These are phyloP conservation scores for Hemithea aestivaria DNA, from an alignment of 2,888 invertebrate species.

Conservation along the genomic window DNA sequence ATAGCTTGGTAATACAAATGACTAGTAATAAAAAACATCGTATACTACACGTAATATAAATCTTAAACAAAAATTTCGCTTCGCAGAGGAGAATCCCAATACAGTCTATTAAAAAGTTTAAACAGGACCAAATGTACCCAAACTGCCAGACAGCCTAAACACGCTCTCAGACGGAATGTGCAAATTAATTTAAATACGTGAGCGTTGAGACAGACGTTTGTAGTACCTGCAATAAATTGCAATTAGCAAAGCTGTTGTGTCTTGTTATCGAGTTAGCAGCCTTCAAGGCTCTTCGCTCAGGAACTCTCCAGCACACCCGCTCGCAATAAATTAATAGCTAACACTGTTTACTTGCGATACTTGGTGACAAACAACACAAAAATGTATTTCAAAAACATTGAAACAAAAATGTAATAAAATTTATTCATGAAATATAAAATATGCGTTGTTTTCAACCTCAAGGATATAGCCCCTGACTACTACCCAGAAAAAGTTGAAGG, in stretches of 20 bases:
- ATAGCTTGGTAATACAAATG: no score
- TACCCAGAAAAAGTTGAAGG: no score
- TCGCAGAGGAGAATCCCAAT: no score
- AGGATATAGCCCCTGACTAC: no score
- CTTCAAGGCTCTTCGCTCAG: conserved; percentile 58
- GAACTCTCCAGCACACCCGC: conserved; percentile 52
- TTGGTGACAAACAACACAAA: conserved; percentile 3
- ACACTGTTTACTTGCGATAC: conserved; percentile 34
- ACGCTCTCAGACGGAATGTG: conserved; percentile 49
- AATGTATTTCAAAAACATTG: not conserved
- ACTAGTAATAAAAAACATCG: no score
- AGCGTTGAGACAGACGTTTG: conserved; percentile 70
- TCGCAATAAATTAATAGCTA: conserved; percentile 57
- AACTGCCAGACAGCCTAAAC: conserved; percentile 14
- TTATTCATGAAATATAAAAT: no score
- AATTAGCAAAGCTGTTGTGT: conserved; percentile 76
- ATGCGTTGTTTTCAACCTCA: no score
- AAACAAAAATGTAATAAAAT: no score
- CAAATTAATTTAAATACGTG: conserved; percentile 77
- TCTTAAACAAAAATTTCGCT: no score
- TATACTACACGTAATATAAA: no score
- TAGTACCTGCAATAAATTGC: conserved; percentile 79
- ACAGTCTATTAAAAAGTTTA: no score
- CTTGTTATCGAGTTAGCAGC: conserved; percentile 78
- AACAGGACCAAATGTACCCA: not conserved